Percentiles rank a stretch among this genome's conserved stretches.
phyloP scores from a whole-genome alignment of 2,113 vertebrate species.

The Cricetomys ansorgei region DNA sequence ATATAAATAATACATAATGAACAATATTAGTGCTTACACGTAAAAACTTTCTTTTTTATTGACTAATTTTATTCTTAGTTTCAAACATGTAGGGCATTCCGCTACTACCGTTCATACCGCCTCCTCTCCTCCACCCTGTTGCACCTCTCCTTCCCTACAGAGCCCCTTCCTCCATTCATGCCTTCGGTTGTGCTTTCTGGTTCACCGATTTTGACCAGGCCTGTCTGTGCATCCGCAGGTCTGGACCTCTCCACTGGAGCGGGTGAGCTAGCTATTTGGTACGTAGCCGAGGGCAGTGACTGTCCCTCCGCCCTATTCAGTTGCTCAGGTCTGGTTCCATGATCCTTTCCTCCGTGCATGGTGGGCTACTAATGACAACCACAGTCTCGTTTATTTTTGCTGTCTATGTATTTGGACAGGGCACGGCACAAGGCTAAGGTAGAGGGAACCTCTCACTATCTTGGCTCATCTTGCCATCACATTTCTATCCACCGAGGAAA shows the following conservation, averaged over 20 bases:
- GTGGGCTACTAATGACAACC: neutral
- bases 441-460: too few species aligned
- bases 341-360: too few species aligned
- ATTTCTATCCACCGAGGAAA: neutral
- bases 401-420: neutral
- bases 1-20: too few species aligned
- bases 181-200: neutral
- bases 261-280: neutral
- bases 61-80: neutral
- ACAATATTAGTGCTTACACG: too few species aligned
- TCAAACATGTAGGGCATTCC: neutral
- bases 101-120: neutral
- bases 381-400: neutral
- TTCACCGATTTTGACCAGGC: neutral
- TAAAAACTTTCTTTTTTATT: neutral
- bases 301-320: too few species aligned
- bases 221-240: neutral
- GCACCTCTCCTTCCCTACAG: fast-evolving
- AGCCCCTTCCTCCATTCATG: neutral
- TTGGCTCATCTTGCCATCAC: neutral
- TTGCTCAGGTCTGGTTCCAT: neutral
- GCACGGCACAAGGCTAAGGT: neutral
- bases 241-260: neutral
- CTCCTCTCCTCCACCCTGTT: neutral
- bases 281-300: neutral